Conservation (phyloP, 2,888 invertebrate species). For the Thelaira solivaga region DNA sequence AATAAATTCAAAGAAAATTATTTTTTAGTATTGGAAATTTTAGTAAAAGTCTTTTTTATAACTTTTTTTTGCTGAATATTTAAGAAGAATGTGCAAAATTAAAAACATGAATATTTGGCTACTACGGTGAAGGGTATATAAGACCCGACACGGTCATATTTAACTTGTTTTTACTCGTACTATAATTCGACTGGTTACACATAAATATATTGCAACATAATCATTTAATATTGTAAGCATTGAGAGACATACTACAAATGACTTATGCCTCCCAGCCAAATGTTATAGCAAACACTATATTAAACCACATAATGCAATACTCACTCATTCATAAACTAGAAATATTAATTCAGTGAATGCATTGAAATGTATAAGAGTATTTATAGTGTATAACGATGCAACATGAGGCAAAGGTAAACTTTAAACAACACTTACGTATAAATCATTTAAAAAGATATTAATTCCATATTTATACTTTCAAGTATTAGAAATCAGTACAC, state of each 20-base stretch:
- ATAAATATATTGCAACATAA: conserved; percentile 54
- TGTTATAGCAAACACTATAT: conserved; percentile 37
- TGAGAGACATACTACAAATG: conserved; percentile 55
- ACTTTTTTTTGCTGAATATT: too few species aligned
- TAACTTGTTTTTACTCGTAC: background rate
- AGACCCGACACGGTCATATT: too few species aligned
- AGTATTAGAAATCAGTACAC: conserved; percentile 2
- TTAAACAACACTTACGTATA: background rate
- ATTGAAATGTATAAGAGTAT: background rate
- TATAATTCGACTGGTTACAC: conserved; percentile 44
- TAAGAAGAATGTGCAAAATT: too few species aligned
- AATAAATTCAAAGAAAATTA: too few species aligned
- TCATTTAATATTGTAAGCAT: conserved; percentile 45
- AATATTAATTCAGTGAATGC: background rate
- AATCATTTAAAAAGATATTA: conserved; percentile 1
- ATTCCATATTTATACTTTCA: background rate
- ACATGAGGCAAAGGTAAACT: conserved; percentile 26
- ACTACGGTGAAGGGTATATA: too few species aligned
- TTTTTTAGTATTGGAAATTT: too few species aligned
- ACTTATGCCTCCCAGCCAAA: conserved; percentile 55
- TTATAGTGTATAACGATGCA: background rate
- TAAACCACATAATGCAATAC: conserved; percentile 23
- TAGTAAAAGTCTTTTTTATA: too few species aligned
- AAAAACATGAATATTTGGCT: too few species aligned
- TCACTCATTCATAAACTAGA: too few species aligned